Percentiles rank a stretch among this genome's conserved stretches.
Evolutionary conservation across 2,113 vertebrate species (phyloP).

Genomic region (Tachysurus fulvidraco): DNA sequence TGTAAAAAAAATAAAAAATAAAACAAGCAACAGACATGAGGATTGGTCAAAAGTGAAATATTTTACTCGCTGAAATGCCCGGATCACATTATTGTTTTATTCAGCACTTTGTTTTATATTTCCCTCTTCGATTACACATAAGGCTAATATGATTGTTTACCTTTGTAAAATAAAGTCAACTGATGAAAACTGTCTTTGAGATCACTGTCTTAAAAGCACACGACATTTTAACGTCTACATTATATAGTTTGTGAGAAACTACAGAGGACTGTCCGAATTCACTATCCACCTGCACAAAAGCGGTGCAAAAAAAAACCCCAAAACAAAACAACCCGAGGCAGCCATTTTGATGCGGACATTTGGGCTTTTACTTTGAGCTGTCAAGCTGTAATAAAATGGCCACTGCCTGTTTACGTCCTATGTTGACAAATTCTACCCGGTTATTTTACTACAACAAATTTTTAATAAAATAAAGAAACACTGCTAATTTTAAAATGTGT

Average conservation of each 20-base stretch:
- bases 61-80: slow-evolving; percentile 5
- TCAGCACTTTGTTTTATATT: slow-evolving; percentile 26
- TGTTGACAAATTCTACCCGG: not conserved
- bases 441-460: too few relatives aligned
- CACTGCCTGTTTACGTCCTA: slow-evolving; percentile 26
- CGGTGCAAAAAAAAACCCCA: not conserved
- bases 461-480: not conserved
- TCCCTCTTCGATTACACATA: slow-evolving; percentile 62
- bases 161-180: slow-evolving; percentile 69
- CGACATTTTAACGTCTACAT: not conserved
- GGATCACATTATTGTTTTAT: slow-evolving; percentile 24
- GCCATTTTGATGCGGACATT: slow-evolving; percentile 61
- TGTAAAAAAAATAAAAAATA: not conserved
- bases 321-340: slow-evolving; percentile 29
- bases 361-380: slow-evolving; percentile 45
- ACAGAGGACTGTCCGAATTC: not conserved
- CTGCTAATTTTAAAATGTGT: not conserved
- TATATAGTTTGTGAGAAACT: not conserved
- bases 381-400: slow-evolving; percentile 55
- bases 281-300: slow-evolving; percentile 4
- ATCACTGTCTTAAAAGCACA: not conserved
- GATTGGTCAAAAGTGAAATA: slow-evolving; percentile 16
- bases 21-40: slow-evolving; percentile 21
- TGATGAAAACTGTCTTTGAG: slow-evolving; percentile 41
- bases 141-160: slow-evolving; percentile 62